Evolutionary conservation across 2,797 vertebrate genomes (phyloP).

Genomic region (Steatocranus sp.): DNA sequence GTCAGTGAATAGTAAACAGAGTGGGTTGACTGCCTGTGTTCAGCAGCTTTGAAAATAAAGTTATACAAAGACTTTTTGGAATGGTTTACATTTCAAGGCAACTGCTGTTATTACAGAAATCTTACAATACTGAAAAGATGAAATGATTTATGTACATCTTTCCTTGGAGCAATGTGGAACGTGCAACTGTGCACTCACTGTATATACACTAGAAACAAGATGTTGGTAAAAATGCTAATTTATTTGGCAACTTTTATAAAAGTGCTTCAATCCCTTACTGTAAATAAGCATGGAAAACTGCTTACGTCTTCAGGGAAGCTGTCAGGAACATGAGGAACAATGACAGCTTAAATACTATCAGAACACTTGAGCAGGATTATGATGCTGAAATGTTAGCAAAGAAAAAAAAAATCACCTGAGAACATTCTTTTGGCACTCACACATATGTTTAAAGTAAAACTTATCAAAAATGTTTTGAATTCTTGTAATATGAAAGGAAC

Average conservation of each 20-base stretch:
- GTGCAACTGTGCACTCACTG: slow-evolving; percentile 56
- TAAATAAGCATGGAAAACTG: slow-evolving; percentile 61
- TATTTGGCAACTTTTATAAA: slow-evolving; percentile 92
- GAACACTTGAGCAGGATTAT: slow-evolving; percentile 71
- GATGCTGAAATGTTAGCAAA: slow-evolving; percentile 75
- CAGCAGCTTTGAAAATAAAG: slow-evolving; percentile 67
- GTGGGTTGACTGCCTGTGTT: not conserved
- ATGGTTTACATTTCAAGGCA: slow-evolving; percentile 78
- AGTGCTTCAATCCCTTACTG: slow-evolving; percentile 87
- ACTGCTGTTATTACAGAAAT: slow-evolving; percentile 65
- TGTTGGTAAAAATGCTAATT: slow-evolving; percentile 80
- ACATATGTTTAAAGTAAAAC: slow-evolving; percentile 25
- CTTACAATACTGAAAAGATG: slow-evolving; percentile 58
- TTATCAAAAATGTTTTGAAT: slow-evolving; percentile 46
- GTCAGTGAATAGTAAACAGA: not conserved
- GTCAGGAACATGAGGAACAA: slow-evolving; percentile 64
- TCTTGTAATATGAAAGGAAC: slow-evolving; percentile 54
- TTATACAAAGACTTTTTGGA: slow-evolving; percentile 76
- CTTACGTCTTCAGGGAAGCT: slow-evolving; percentile 55
- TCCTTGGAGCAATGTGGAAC: slow-evolving; percentile 57
- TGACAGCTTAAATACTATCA: slow-evolving; percentile 47
- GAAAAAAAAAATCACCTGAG: slow-evolving; percentile 70
- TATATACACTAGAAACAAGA: slow-evolving; percentile 57
- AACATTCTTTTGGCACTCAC: slow-evolving; percentile 64
- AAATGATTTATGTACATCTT: slow-evolving; percentile 56